Evolutionary conservation across 2,797 vertebrate species (phyloP), one percentile per base, ranked within the genome.

Genomic region (Lophius americanus): DNA sequence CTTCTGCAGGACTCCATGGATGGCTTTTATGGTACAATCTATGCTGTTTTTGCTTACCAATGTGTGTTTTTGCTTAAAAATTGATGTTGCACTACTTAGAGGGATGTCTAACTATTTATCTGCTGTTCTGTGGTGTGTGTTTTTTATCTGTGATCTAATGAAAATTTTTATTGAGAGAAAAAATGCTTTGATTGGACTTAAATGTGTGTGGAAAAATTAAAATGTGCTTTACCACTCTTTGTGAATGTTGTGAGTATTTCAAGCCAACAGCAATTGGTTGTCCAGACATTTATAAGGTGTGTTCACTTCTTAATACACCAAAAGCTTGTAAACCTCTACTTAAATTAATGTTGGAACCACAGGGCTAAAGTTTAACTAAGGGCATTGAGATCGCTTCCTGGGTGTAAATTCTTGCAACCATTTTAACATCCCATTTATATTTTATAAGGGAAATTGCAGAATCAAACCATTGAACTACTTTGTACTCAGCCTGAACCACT

Each of bases 21-120:
- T 23, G 56, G 41, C 9, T 42, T 32, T 0, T 13, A 14, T 42
- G 38, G 37, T 42, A 33, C 23, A 38, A 33, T 64, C 4, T 47
- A 47, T 9, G 5, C 8, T 41, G 8, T 41, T 41, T 41, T 41
- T 41, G 39, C 39, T 41, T 41, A 5, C 8, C 2, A 5, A 5
- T 5, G 8, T n/a, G 46, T 47, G 7, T 47, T 47, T 47, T 47
- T 47, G 46, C 47, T 68, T 12, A 51, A 50, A 61, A 59, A 13
- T 41, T 51, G 32, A 48, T 48, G 9, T 6, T 35, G 49, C 42
- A 62, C 49, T 70, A 23, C 58, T 76, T 52, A 7, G 63, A 55
- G 46, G 53, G 44, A 50, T 50, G 52, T 76, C 55, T 52, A 44
- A 57, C 61, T 73, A 63, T 78, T 78, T 71, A 62, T 70, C 63